Conservation (phyloP, 2,797 vertebrate genomes). For the Hylomyscus alleni region DNA sequence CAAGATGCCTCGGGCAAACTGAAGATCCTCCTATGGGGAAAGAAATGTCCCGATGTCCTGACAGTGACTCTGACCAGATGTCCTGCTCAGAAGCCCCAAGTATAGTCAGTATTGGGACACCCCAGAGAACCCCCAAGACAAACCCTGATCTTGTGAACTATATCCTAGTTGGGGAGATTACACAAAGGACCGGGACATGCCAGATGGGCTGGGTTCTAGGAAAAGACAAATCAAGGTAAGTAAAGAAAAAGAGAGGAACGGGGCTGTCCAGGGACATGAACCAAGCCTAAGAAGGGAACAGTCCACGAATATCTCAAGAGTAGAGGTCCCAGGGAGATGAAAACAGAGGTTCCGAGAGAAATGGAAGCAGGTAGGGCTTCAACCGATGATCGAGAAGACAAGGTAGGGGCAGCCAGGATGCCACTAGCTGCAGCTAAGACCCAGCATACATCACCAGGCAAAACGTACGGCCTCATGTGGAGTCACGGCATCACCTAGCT, state of each 20-base stretch:
- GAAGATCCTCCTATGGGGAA: background rate
- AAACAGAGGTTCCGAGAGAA: background rate
- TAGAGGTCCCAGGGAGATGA: background rate
- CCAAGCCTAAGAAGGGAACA: background rate
- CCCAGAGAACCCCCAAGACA: background rate
- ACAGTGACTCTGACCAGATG: background rate
- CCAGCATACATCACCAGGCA: background rate
- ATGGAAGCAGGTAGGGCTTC: background rate
- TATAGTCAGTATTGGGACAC: background rate
- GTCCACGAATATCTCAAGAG: background rate
- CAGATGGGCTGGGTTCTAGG: background rate
- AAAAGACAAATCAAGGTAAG: background rate
- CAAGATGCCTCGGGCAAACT: background rate
- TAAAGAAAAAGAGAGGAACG: background rate
- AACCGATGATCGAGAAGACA: background rate
- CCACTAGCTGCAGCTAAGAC: background rate
- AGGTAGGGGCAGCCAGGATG: background rate
- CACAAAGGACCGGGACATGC: background rate
- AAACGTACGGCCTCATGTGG: background rate
- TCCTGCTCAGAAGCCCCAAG: background rate
- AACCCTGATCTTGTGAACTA: background rate
- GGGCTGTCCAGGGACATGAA: background rate
- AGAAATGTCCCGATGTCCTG: background rate
- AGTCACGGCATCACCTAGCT: background rate
- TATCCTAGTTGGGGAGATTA: background rate